Percentiles rank a stretch among this genome's conserved stretches.
These are phyloP conservation scores for Cantharis nigra DNA, from an alignment of 2,888 invertebrate genomes.

Conservation along the genomic window DNA sequence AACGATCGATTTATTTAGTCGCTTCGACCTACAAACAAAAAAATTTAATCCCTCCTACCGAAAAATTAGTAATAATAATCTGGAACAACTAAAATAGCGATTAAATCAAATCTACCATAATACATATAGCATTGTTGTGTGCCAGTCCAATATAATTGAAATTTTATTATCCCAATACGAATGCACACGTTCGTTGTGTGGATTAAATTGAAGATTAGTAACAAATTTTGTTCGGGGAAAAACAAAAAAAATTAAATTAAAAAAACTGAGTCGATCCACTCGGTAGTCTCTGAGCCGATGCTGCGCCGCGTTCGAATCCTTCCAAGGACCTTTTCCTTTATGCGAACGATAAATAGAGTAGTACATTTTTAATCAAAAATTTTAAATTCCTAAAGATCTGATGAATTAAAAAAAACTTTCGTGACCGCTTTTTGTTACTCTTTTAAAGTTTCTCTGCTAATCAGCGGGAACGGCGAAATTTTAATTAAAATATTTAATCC, in stretches of 20 bases:
- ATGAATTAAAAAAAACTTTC: neutral
- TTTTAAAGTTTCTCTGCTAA: neutral
- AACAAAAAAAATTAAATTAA: no score
- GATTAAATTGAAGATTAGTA: neutral
- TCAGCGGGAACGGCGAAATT: neutral
- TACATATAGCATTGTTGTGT: neutral
- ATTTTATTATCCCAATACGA: neutral
- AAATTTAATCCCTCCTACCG: neutral
- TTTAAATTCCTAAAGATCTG: neutral
- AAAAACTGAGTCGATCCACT: no score
- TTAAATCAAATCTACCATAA: neutral
- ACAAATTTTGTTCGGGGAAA: neutral
- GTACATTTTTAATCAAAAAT: neutral
- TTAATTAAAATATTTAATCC: neutral
- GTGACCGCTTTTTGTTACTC: neutral
- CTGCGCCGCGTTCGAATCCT: no score
- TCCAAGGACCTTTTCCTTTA: no score
- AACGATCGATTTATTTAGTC: conserved; percentile 14
- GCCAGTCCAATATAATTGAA: neutral
- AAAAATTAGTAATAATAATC: neutral
- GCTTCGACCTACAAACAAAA: conserved; percentile 10
- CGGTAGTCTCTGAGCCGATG: no score
- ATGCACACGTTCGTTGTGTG: neutral
- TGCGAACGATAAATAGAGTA: neutral
- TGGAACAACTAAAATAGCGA: neutral